A percentile compares a stretch with the other conserved stretches of the same genome.
Conservation (phyloP, 2,888 invertebrate genomes). For the Macaria liturata region DNA sequence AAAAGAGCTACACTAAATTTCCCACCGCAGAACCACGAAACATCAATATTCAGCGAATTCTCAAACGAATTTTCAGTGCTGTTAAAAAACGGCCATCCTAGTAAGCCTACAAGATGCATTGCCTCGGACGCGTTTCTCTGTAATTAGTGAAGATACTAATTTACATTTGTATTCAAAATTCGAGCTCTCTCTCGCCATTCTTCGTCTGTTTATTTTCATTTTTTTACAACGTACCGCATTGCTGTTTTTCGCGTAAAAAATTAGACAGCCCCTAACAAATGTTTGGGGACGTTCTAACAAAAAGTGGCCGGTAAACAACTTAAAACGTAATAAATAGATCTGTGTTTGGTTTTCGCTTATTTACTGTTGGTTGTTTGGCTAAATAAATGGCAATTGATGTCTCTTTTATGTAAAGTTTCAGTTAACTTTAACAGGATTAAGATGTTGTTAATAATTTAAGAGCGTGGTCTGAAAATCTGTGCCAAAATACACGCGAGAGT, state of each 20-base stretch:
- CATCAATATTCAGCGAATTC: conserved; percentile 65
- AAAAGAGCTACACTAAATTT: neutral
- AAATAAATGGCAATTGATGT: no score
- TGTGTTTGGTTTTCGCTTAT: conserved; percentile 21
- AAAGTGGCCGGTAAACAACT: conserved; percentile 63
- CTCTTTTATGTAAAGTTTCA: no score
- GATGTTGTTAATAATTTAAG: no score
- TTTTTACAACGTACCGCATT: conserved; percentile 79
- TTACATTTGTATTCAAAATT: conserved; percentile 85
- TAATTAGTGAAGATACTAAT: conserved; percentile 84
- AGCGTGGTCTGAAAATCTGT: no score
- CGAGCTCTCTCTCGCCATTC: conserved; percentile 80
- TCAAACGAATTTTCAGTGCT: conserved; percentile 64
- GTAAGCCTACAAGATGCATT: conserved; percentile 81
- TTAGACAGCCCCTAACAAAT: conserved; percentile 75
- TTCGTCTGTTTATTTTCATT: conserved; percentile 82
- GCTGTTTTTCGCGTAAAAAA: conserved; percentile 81
- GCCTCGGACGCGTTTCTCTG: conserved; percentile 77
- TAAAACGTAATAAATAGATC: conserved; percentile 58
- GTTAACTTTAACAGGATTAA: no score
- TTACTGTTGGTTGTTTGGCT: neutral
- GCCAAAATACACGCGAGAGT: no score
- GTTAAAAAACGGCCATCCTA: conserved; percentile 69
- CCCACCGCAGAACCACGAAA: conserved; percentile 25
- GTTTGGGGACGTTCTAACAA: conserved; percentile 68